phyloP scores from a whole-genome alignment of 2,113 vertebrate genomes.

The Pollimyrus isidori region DNA sequence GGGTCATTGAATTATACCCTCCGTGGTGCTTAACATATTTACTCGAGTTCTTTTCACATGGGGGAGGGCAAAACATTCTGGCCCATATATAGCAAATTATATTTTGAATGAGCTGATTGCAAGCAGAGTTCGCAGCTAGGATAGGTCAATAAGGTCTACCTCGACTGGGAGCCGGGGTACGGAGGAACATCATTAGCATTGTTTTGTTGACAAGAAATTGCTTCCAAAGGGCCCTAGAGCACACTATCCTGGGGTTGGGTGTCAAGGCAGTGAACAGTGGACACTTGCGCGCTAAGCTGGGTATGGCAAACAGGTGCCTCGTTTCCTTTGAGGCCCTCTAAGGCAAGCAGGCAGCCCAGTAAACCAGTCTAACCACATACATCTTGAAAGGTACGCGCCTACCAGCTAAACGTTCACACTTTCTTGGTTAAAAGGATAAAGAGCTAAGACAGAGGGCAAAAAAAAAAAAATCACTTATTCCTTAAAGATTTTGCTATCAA shows the following conservation, averaged over 20 bases:
- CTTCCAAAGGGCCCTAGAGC: not conserved
- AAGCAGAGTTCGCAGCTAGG: not conserved
- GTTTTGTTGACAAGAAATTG: not conserved
- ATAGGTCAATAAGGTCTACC: not conserved
- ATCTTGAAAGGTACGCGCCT: not conserved
- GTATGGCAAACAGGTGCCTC: not conserved
- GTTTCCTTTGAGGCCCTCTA: not conserved
- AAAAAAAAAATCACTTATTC: not conserved
- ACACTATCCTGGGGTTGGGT: not conserved
- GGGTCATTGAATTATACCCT: not conserved
- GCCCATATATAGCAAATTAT: not conserved
- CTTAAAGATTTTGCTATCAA: not conserved
- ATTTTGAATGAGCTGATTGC: not conserved
- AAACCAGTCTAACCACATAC: not conserved
- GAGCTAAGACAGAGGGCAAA: not conserved
- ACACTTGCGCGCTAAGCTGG: not conserved
- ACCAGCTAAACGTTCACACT: not conserved
- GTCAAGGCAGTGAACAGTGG: not conserved
- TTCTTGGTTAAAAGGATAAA: not conserved
- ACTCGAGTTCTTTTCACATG: not conserved
- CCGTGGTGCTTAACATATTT: not conserved
- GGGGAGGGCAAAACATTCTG: not conserved
- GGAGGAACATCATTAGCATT: not conserved
- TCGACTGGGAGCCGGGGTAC: not conserved
- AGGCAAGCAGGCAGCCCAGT: not conserved